Base-by-base conservation (phyloP, 1,140 invertebrate genomes). In the Phthorimaea operculella region DNA sequence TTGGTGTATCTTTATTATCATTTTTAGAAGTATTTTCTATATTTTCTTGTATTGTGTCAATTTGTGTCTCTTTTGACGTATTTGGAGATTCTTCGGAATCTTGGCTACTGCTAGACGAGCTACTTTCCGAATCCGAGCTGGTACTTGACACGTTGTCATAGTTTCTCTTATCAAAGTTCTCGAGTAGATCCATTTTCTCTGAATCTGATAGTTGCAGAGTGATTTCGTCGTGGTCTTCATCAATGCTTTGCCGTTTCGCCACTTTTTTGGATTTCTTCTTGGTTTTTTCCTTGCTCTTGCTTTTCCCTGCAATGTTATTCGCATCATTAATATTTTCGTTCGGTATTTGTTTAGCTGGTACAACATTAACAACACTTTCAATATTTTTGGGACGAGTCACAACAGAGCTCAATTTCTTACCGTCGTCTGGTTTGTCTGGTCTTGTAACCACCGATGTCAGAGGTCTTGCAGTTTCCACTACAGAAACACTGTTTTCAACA, bases 121-220 rank as follows among this genome's bases (percentile, higher is more conserved):
- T 74, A 28, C 59, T 68, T 21, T 70, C 70, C 34, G 70, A 71
- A 54, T 79, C 72, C 14, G 64, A 57, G 55, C 51, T 57, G 12
- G 57, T 60, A 56, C 61, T 72, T 1, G 65, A 64, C 0, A 68
- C 57, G 8, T 45, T 72, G 8, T 79, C 76, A 33, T 66, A 74
- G 15, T 73, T 70, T 48, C 77, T 79, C 34, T 66, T 62, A 49
- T 81, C 72, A 9, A 84, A 72, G 65, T 77, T 72, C 65, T 85
- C 83, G 34, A 87, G 62, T 12, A 87, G 57, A 69, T 87, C 84
- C 81, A 86, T 85, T 64, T 87, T 87, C 49, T 87, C 85, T 4
- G 78, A 72, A 66, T 87, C 84, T 0, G 85, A 87, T 3, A 87
- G 54, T 54, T 87, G 76, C 6, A 87, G 53, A 4, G 72, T 86